Base-by-base conservation (phyloP, 2,888 invertebrate species). In the Phaonia tiefii region DNA sequence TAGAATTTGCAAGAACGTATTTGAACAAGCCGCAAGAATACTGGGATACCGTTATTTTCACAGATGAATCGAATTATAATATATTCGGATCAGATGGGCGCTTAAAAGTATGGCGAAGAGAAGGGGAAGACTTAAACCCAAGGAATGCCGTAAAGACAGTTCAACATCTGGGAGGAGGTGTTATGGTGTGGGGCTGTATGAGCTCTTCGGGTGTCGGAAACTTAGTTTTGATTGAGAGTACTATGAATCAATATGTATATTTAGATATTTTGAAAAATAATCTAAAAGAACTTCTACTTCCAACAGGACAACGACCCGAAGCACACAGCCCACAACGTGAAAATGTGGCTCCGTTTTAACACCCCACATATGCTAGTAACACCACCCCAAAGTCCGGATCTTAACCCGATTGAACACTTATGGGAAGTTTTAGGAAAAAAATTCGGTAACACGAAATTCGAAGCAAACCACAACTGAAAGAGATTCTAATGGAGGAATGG, bases 61-160 rank as follows among this genome's bases (percentile, higher is more conserved):
- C 75, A 11, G 69, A 75, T 22, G 75, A 75, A 31, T 75, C 69
- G 7, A 70, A 70, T 46, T 70, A 54, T 26, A 56, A 69, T 31
- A 75, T 69, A 44, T 58, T 75, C 56, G 67, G 69, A 22, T 58
- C 58, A 26, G 22, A 75, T 69, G 49, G 63, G 0, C 49, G 51
- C 51, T 63, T 69, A 63, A 44, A 49, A 39, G 75, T 67, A 13
- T 75, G 69, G 37, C 58, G 60, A 17, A 75, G 49, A 46, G 22
- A 39, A 49, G 75, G 58, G 60, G 69, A 60, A 75, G 69, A 44
- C 11, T 54, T 69, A 2, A 7, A 58, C 4, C 31, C n/a, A 58
- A 13, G 37, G 37, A 58, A 58, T 8, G 7, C 37, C n/a, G 1
- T n/a, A 26, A 58, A 25, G 5, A 13, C 58, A n/a, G 58, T 58